Evolutionary conservation across 2,888 invertebrate genomes (phyloP), one percentile per base, ranked within the genome.

Genomic region (Eupeodes luniger): DNA sequence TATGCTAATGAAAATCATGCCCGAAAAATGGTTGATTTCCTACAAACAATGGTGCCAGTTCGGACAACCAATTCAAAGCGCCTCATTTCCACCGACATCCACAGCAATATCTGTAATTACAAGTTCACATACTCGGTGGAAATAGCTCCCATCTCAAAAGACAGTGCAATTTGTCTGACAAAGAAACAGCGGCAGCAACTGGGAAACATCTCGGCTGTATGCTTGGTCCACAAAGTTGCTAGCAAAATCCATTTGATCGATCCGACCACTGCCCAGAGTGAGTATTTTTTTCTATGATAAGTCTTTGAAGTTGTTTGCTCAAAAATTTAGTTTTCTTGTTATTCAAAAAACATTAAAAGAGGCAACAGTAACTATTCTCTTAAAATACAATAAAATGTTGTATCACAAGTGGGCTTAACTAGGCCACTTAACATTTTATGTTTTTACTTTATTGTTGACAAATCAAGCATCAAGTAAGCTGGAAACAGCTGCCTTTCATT

Each of bases 41-140:
- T 99, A 11, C 95, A 95, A 85, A 95, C 97, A 6, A 96, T 98
- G 90, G 95, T 99, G 77, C 99, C 99, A 0, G 96, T 97, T 91
- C 96, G 97, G 92, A 96, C 96, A 91, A 96, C 97, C 90, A 97
- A 97, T 91, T 98, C 99, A 0, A 99, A 99, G 93, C 98, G 98
- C 91, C 94, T 99, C 57, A 97, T 99, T 91, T 99, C 99, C 0
- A 99, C 99, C 92, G 99, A 99, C 93, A 97, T 98, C 80, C 98
- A 98, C 94, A 99, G 98, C 93, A 99, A 99, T 92, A 95, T 96
- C 14, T 99, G 97, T 94, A 99, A 99, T 93, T 99, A 99, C 94
- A 99, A 99, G 94, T 97, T 97, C 92, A 97, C 98, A 7, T 98
- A 95, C 94, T 97, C 98, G 87, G 96, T 99, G 89, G 99, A 99